Base-by-base conservation (phyloP, 2,888 invertebrate genomes). In the Napeogenes inachia region DNA sequence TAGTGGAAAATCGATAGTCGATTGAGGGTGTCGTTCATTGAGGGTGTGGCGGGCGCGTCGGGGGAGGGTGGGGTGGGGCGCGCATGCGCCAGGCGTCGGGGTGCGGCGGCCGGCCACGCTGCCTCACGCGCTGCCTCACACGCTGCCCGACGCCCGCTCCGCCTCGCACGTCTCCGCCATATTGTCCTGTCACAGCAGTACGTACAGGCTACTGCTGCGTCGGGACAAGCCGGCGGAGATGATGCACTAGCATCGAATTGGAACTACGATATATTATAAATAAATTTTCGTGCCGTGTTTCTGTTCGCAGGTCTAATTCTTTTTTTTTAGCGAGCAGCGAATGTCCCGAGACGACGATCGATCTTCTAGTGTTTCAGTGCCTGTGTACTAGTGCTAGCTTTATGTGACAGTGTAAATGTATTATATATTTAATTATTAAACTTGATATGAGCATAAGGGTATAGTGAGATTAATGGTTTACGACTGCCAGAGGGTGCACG, bases 121-220 rank as follows among this genome's bases (percentile, higher is more conserved):
- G 80, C 76, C 74, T 75, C 67, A 63, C 85, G 81, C 89, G 82
- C 81, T 77, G 82, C 84, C 82, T 89, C 91, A 91, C 91, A 92
- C 89, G 89, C 88, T 85, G 83, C 78, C 84, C 84, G 87, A 82
- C 89, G 76, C 81, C 87, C 87, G 85, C 72, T 77, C 70, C 75
- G 73, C 77, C 70, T 70, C 77, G 85, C 88, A 85, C 91, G 90
- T 86, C 87, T 92, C 93, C 94, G 92, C 93, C 95, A 97, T 97
- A 97, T 97, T 97, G 97, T 97, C 97, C 96, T 96, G 97, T 97
- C 97, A 97, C 97, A 97, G 97, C 97, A 97, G 97, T 97, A 97
- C 94, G 93, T 92, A 66, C 73, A 88, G 81, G 85, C 92, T 97
- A 97, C 97, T 97, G 97, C 95, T 97, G 96, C 94, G 93, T 92